phyloP scores from a whole-genome alignment of 1,140 invertebrate species.

The Tetramorium simillimum region DNA sequence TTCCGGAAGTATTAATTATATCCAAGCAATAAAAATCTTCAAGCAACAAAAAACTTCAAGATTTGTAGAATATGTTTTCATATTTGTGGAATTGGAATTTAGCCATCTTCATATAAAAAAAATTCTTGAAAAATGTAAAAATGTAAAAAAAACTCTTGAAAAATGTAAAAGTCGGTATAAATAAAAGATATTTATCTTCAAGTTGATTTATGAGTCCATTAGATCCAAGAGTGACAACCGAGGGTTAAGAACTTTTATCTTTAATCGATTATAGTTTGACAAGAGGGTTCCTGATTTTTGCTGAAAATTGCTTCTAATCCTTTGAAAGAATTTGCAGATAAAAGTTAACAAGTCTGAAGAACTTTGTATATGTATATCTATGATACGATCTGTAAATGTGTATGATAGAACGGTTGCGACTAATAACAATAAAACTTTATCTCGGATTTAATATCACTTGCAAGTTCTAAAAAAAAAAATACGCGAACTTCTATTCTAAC shows the following conservation, averaged over 20 bases:
- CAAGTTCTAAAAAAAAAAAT: constrained; percentile 1
- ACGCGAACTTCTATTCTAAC: not conserved
- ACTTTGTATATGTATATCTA: not conserved
- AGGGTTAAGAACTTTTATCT: not conserved
- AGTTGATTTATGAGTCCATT: too few species aligned
- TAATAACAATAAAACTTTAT: constrained; percentile 6
- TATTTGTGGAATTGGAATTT: too few species aligned
- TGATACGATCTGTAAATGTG: not conserved
- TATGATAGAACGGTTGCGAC: not conserved
- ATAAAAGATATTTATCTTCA: too few species aligned
- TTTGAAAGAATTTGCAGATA: not conserved
- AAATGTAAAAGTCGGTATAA: too few species aligned
- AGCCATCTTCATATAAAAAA: too few species aligned
- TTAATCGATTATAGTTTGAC: not conserved
- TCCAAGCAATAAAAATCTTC: too few species aligned
- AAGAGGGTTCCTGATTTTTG: not conserved
- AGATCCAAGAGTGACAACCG: too few species aligned
- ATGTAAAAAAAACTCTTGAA: too few species aligned
- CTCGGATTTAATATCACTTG: constrained; percentile 1
- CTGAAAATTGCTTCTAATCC: not conserved
- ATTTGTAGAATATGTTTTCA: too few species aligned
- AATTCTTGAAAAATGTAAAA: too few species aligned
- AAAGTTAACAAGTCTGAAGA: not conserved
- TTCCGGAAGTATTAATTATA: too few species aligned
- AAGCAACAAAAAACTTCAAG: too few species aligned